Evolutionary conservation across 2,113 vertebrate genomes (phyloP).

Genomic region (Glareola pratincola): DNA sequence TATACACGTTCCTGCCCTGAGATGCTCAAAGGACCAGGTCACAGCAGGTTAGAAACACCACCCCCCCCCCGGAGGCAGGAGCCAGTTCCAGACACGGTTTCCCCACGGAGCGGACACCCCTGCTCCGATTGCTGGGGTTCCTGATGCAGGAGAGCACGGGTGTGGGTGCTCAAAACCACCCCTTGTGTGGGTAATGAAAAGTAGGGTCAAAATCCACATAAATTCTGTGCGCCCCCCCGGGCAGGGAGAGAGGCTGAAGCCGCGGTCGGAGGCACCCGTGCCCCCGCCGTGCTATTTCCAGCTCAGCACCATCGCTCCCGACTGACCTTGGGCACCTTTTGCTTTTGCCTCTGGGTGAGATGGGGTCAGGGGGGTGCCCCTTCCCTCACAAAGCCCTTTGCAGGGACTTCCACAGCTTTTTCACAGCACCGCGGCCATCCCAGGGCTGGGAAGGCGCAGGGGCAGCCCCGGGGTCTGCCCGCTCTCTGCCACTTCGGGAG

Average conservation of each 20-base stretch:
- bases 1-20: neutral
- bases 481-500: neutral
- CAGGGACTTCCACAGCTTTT: neutral
- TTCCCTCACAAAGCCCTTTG: neutral
- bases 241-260: neutral
- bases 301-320: fast-evolving
- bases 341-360: fast-evolving
- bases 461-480: neutral
- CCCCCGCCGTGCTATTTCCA: neutral
- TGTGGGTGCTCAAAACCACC: neutral
- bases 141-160: neutral
- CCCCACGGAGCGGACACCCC: fast-evolving
- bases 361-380: fast-evolving
- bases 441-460: neutral
- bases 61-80: fast-evolving
- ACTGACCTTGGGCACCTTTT: neutral
- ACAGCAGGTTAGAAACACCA: neutral
- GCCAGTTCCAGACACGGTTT: fast-evolving
- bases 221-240: fast-evolving
- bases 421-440: fast-evolving
- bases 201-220: neutral
- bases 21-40: neutral
- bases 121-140: neutral
- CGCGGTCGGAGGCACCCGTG: fast-evolving
- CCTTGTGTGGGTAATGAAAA: neutral